These are phyloP conservation scores for Argyrosomus regius DNA, from an alignment of 2,797 vertebrate species.

Conservation along the genomic window DNA sequence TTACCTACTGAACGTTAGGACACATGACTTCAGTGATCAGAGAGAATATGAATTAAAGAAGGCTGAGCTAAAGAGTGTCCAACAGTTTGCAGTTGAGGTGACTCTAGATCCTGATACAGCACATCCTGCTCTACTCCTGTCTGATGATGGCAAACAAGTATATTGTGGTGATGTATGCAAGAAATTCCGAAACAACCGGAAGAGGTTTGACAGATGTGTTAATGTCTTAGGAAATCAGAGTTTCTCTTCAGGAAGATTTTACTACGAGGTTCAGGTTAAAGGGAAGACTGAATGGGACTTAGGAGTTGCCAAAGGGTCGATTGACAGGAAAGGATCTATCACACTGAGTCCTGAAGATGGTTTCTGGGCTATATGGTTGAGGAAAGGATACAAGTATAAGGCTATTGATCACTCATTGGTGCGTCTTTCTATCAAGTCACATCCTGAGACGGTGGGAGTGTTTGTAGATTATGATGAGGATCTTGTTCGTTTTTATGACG, in stretches of 20 bases:
- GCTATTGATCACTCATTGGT: too few relatives aligned
- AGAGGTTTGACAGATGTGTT: neutral
- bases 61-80: neutral
- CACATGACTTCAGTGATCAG: neutral
- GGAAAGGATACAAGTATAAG: too few relatives aligned
- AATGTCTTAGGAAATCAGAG: neutral
- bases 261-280: conserved; percentile 3
- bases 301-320: neutral
- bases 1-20: neutral
- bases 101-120: conserved; percentile 24
- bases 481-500: too few relatives aligned
- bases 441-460: too few relatives aligned
- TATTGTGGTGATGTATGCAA: neutral
- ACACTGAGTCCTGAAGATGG: neutral
- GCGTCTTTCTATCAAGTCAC: too few relatives aligned
- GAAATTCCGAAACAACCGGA: neutral
- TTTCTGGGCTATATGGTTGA: neutral
- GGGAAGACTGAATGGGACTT: neutral
- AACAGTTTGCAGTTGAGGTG: conserved; percentile 36
- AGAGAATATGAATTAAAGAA: neutral
- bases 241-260: neutral
- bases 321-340: neutral
- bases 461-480: too few relatives aligned
- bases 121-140: neutral
- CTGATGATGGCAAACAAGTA: conserved; percentile 12